These are phyloP conservation scores for Pyrgilauda ruficollis DNA, from an alignment of 2,113 vertebrate genomes.

Conservation along the genomic window DNA sequence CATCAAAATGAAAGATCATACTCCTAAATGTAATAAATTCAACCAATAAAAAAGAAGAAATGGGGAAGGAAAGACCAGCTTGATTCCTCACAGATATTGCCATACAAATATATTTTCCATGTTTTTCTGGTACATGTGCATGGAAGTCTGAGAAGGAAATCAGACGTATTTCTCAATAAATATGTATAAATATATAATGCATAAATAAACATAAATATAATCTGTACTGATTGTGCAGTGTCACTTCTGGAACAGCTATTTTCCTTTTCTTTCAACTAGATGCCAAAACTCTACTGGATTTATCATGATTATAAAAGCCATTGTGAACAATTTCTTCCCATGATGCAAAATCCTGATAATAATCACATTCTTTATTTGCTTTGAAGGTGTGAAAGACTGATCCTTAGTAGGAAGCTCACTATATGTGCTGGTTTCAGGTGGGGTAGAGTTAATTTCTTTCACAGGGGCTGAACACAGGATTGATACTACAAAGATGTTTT, in stretches of 20 bases:
- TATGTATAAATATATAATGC: not conserved
- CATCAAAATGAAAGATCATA: not conserved
- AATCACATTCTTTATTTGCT: not conserved
- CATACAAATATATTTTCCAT: not conserved
- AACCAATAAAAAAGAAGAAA: not conserved
- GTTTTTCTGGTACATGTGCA: not conserved
- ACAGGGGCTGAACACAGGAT: not conserved
- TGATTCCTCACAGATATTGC: not conserved
- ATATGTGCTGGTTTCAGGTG: not conserved
- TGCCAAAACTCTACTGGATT: not conserved
- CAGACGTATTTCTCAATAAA: not conserved
- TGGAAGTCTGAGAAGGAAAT: not conserved
- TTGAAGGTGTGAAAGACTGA: not conserved
- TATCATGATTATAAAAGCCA: not conserved
- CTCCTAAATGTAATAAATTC: not conserved
- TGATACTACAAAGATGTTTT: not conserved
- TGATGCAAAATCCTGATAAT: not conserved
- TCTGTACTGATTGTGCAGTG: not conserved
- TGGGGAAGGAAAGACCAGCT: not conserved
- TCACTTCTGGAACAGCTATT: not conserved
- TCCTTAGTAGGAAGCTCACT: not conserved
- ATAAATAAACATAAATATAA: not conserved
- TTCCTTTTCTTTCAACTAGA: not conserved
- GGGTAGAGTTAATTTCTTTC: not conserved
- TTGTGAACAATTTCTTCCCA: not conserved